Percentiles rank a stretch among this genome's conserved stretches.
phyloP scores from a whole-genome alignment of 2,113 vertebrate genomes.

The Aegithalos caudatus region DNA sequence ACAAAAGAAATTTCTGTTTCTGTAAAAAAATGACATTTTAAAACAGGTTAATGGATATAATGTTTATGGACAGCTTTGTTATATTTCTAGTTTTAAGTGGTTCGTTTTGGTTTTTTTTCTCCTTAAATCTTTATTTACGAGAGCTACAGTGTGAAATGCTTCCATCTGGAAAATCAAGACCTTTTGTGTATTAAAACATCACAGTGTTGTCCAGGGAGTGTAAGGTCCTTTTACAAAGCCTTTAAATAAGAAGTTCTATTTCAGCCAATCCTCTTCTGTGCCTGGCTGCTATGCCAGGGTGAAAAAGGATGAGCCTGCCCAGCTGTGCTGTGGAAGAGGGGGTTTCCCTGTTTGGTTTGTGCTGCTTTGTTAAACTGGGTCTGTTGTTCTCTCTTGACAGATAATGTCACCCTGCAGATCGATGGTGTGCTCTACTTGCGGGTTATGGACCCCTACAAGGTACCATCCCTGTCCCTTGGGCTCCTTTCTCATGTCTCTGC shows the following conservation, averaged over 20 bases:
- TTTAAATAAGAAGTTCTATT: not conserved
- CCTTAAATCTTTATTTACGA: not conserved
- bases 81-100: not conserved
- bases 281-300: not conserved
- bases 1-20: not conserved
- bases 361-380: not conserved
- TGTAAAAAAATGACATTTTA: not conserved
- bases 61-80: not conserved
- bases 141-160: not conserved
- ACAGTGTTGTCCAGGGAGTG: rapidly evolving
- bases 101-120: not conserved
- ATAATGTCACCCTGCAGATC: conserved; percentile 95
- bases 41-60: not conserved
- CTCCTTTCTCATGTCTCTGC: not conserved
- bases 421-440: conserved; percentile 95
- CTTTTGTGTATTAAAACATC: not conserved
- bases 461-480: conserved; percentile 19
- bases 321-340: not conserved
- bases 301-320: not conserved
- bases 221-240: not conserved
- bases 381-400: conserved; percentile 56
- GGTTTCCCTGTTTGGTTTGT: rapidly evolving
- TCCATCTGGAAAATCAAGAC: not conserved
- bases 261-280: not conserved
- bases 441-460: conserved; percentile 95